These are phyloP conservation scores for Rhopalosiphum nymphaeae DNA, from an alignment of 2,888 invertebrate species.

Conservation along the genomic window DNA sequence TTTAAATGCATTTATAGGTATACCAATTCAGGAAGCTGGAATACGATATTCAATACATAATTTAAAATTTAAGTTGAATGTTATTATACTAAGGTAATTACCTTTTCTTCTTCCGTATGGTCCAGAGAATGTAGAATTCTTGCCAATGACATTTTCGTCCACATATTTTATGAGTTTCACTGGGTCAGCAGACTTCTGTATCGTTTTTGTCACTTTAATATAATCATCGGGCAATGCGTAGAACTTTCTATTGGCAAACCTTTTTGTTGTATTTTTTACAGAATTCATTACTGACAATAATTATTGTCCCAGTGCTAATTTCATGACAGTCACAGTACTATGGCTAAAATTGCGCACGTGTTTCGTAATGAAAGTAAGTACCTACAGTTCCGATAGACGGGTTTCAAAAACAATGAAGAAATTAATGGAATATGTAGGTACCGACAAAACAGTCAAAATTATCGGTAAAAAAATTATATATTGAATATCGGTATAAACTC, in stretches of 20 bases:
- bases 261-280: slow-evolving; percentile 65
- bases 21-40: background rate
- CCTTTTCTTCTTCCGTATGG: slow-evolving; percentile 88
- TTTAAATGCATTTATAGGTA: background rate
- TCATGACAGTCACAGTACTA: slow-evolving; percentile 27
- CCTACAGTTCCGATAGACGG: too few species aligned
- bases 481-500: background rate
- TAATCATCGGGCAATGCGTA: slow-evolving; percentile 69
- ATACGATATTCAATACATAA: background rate
- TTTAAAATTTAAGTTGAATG: background rate
- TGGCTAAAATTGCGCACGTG: background rate
- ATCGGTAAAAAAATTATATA: background rate
- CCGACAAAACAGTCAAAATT: background rate
- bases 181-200: slow-evolving; percentile 75
- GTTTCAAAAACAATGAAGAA: background rate
- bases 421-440: background rate
- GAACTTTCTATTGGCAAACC: slow-evolving; percentile 68
- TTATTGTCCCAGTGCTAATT: background rate
- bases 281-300: slow-evolving; percentile 42
- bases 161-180: slow-evolving; percentile 82
- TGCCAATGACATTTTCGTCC: slow-evolving; percentile 85
- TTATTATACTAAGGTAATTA: slow-evolving; percentile 69
- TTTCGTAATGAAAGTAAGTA: background rate
- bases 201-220: slow-evolving; percentile 29
- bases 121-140: slow-evolving; percentile 83